Evolutionary conservation across 2,888 invertebrate species (phyloP).

Genomic region (Thalpophila matura): DNA sequence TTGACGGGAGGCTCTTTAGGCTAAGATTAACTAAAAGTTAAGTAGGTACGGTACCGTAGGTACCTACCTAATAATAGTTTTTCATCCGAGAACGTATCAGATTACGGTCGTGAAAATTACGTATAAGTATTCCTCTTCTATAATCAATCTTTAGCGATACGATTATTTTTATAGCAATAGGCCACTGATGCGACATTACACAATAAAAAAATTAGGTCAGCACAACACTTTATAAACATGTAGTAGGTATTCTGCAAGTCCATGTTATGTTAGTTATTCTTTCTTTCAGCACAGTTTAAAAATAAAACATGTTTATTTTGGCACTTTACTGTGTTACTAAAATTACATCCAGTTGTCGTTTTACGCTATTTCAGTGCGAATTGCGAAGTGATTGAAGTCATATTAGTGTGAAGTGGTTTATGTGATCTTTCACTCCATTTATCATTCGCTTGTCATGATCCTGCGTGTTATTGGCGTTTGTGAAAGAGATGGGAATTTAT

Average conservation of each 20-base stretch:
- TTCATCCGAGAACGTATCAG: neutral
- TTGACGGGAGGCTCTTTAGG: no score
- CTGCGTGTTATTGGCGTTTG: constrained; percentile 34
- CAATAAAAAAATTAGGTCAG: constrained; percentile 47
- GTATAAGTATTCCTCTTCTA: neutral
- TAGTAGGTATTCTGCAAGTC: constrained; percentile 39
- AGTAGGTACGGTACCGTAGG: no score
- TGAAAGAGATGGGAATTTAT: constrained; percentile 17
- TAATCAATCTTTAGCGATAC: constrained; percentile 5
- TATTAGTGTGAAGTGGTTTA: constrained; percentile 29
- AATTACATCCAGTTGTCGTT: constrained; percentile 49
- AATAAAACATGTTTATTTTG: constrained; percentile 68
- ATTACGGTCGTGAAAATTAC: neutral
- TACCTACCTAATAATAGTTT: no score
- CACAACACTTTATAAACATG: constrained; percentile 21
- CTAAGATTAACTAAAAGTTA: no score
- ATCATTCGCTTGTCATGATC: constrained; percentile 39
- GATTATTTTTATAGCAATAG: constrained; percentile 13
- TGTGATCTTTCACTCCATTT: constrained; percentile 37
- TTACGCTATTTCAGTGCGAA: constrained; percentile 48
- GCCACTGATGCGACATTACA: constrained; percentile 22
- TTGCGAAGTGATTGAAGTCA: constrained; percentile 37
- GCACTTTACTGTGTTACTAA: constrained; percentile 57
- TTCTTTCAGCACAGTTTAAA: constrained; percentile 55
- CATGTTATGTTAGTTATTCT: constrained; percentile 51